Conservation (phyloP, 2,113 vertebrate genomes). For the Siniperca chuatsi region DNA sequence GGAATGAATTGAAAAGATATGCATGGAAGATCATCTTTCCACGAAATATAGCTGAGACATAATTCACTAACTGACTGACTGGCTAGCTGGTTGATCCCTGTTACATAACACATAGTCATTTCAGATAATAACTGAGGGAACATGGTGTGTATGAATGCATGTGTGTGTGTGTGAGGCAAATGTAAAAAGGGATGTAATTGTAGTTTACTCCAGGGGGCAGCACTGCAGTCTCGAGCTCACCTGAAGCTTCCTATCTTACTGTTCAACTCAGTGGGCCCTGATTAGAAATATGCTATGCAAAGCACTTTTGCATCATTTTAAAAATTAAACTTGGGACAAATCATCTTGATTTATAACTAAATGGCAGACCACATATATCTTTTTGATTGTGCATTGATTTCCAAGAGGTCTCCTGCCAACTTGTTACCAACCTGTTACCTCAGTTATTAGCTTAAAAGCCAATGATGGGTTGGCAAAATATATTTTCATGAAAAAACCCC, state of each 20-base stretch:
- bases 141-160: not conserved
- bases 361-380: not conserved
- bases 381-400: not conserved
- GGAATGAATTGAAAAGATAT: constrained; percentile 44
- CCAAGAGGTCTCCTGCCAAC: not conserved
- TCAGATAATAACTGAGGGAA: constrained; percentile 28
- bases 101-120: constrained; percentile 47
- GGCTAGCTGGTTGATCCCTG: constrained; percentile 48
- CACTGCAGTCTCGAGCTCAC: constrained; percentile 21
- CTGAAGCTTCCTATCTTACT: constrained; percentile 2
- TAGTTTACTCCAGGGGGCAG: constrained; percentile 62
- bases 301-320: not conserved
- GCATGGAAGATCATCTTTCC: constrained; percentile 41
- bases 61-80: constrained; percentile 53
- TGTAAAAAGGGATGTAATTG: not conserved
- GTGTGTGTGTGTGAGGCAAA: constrained; percentile 1
- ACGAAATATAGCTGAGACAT: constrained; percentile 28
- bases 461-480: no score
- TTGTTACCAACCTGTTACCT: not conserved
- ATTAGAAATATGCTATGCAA: not conserved
- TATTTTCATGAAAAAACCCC: no score
- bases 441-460: no score
- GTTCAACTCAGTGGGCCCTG: not conserved
- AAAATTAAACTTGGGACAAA: not conserved
- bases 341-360: not conserved